phyloP scores from a whole-genome alignment of 2,113 vertebrate species.

The Sinocyclocheilus grahami region DNA sequence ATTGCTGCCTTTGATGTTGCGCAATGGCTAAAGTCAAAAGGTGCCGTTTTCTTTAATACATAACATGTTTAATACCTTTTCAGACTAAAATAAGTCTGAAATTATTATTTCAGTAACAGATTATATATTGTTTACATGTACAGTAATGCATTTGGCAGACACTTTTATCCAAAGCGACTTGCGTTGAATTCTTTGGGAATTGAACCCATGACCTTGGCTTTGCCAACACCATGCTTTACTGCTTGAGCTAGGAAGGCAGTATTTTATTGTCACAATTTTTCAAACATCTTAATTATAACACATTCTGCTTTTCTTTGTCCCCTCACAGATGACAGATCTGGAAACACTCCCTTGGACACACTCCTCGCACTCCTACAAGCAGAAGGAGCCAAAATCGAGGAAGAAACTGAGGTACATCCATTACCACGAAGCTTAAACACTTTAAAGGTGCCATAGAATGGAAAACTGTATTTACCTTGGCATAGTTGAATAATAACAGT shows the following conservation, averaged over 20 bases:
- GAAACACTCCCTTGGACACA: conserved; percentile 87
- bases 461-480: too few relatives aligned
- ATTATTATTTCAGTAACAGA: not conserved
- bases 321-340: conserved; percentile 85
- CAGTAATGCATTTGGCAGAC: not conserved
- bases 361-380: conserved; percentile 91
- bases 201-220: not conserved
- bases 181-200: not conserved
- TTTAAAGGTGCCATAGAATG: too few relatives aligned
- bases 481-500: too few relatives aligned
- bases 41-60: not conserved
- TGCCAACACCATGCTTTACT: not conserved
- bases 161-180: not conserved
- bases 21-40: not conserved
- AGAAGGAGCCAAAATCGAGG: conserved; percentile 96
- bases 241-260: not conserved
- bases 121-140: not conserved
- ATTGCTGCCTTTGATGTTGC: not conserved
- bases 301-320: not conserved
- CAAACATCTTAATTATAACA: not conserved
- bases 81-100: not conserved
- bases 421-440: too few relatives aligned
- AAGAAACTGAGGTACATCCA: conserved; percentile 91
- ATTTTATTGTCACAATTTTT: not conserved
- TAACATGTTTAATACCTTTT: not conserved